Percentiles rank a stretch among this genome's conserved stretches.
Evolutionary conservation across 2,113 vertebrate species (phyloP).

Genomic region (Lagopus leucura): DNA sequence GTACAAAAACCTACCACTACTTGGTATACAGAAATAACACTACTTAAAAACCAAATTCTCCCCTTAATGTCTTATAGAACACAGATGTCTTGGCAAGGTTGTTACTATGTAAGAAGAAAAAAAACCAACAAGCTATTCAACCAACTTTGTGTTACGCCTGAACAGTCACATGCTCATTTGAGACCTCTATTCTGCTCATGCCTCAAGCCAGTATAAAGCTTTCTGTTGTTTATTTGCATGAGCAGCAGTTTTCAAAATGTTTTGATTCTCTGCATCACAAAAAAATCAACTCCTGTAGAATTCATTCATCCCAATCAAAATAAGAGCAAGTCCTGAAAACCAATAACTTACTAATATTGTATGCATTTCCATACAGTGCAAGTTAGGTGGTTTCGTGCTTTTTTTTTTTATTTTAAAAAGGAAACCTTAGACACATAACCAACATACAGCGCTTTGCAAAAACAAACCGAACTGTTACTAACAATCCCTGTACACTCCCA

Average conservation of each 20-base stretch:
- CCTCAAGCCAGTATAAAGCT: conserved; percentile 15
- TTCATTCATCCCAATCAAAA: neutral
- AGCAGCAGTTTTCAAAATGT: neutral
- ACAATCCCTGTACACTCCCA: neutral
- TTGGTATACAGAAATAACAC: neutral
- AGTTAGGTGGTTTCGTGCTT: rapidly evolving
- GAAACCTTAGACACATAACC: neutral
- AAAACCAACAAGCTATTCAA: conserved; percentile 19
- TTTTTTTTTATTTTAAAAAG: neutral
- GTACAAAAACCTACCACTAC: neutral
- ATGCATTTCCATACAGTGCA: neutral
- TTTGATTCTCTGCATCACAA: neutral
- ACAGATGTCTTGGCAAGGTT: conserved; percentile 59
- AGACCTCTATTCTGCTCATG: conserved; percentile 27
- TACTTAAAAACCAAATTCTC: neutral
- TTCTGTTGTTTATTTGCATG: conserved; percentile 1
- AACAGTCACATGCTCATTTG: neutral
- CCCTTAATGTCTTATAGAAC: conserved; percentile 32
- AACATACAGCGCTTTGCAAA: neutral
- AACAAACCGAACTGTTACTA: neutral
- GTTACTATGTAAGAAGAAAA: conserved; percentile 7
- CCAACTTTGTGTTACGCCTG: conserved; percentile 50
- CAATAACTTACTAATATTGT: neutral
- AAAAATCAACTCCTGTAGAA: neutral
- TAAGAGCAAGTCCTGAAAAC: neutral